Evolutionary conservation across 2,888 invertebrate genomes (phyloP), one percentile per base, ranked within the genome.

Genomic region (Callyntrura sp.): DNA sequence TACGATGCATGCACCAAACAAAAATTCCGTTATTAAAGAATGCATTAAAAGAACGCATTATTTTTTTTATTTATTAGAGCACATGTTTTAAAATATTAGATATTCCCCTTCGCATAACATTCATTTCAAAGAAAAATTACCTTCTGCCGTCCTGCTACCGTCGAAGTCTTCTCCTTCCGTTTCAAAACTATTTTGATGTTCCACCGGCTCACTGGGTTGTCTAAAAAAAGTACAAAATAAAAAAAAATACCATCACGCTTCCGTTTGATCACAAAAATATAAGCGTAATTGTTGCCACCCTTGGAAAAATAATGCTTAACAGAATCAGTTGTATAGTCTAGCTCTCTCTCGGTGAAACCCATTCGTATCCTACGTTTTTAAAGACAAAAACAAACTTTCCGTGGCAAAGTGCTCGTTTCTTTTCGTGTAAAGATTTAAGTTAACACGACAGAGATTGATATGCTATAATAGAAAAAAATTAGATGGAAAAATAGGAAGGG

Each of bases 121-220:
- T 35, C 6, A 35, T 35, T 35, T 35, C 6, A 35, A 35, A 35
- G 35, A 35, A 35, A 57, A 25, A n/a, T 20, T 93, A 94, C 94
- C 94, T 94, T 94, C 94, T 90, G 94, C 94, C n/a, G 94, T 95
- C 88, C 95, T 94, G 92, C 95, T 95, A 93, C 95, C 96, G 84
- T 96, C 95, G 91, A 95, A 95, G 60, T 94, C 95, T 57, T 92
- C 93, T 12, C 83, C 92, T 82, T 92, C 92, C 0, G 91, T 91
- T 51, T 92, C 92, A 25, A 92, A 92, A 68, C 92, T 93, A 5
- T 90, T 81, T 55, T 92, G 91, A 23, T 81, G 90, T 35, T 93
- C 92, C 83, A 92, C 73, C 73, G 92, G 92, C 17, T 92, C 93
- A 90, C 90, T 91, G 28, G 91, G 90, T 23, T 90, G 81, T 12